Evolutionary conservation across 1,140 invertebrate genomes (phyloP).

Genomic region (Teleogryllus occipitalis): DNA sequence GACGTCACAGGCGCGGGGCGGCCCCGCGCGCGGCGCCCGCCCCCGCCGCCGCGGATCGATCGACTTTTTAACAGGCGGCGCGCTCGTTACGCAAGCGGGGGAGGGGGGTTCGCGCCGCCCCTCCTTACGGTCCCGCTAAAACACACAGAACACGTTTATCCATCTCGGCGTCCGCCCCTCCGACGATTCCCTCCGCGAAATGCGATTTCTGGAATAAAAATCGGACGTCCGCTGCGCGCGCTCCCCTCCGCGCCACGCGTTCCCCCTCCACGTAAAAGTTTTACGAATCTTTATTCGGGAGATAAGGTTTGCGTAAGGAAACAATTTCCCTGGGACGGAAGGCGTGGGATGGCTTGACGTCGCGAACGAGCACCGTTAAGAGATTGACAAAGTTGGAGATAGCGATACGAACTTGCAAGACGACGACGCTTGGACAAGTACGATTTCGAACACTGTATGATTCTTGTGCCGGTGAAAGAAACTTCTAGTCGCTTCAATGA

Average conservation of each 20-base stretch:
- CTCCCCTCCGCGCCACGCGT: no score
- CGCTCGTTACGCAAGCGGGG: background rate
- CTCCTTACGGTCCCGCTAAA: background rate
- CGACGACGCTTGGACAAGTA: no score
- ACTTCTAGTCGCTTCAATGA: no score
- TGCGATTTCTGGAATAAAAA: background rate
- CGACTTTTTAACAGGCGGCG: conserved; percentile 6
- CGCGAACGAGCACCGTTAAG: background rate
- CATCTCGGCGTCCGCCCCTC: background rate
- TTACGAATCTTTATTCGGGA: background rate
- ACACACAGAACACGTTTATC: conserved; percentile 4
- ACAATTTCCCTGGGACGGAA: background rate
- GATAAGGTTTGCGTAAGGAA: background rate
- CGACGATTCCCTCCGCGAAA: background rate
- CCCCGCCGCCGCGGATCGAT: conserved; percentile 15
- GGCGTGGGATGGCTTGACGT: background rate
- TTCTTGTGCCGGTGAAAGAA: no score
- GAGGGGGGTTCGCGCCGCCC: conserved; percentile 6
- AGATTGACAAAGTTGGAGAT: background rate
- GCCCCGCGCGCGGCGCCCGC: background rate
- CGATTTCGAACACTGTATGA: no score
- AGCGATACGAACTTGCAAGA: no score
- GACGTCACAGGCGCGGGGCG: background rate
- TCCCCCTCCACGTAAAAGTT: background rate
- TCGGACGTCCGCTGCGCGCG: background rate